Conservation (phyloP, 2,797 vertebrate genomes). For the Epinephelus awoara region DNA sequence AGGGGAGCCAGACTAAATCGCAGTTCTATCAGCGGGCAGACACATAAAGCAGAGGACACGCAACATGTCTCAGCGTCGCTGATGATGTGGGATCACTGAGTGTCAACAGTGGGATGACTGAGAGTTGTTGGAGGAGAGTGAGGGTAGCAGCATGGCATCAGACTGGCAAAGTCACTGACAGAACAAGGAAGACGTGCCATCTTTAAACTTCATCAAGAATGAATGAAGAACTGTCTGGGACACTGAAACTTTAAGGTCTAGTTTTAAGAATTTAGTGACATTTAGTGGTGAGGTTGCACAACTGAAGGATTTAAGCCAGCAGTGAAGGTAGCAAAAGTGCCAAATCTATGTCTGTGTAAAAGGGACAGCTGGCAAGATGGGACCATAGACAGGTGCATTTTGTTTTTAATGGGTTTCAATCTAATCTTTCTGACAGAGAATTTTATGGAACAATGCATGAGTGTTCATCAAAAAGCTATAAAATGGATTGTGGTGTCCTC, state of each 20-base stretch:
- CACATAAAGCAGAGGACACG: conserved; percentile 10
- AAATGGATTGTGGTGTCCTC: too few species aligned
- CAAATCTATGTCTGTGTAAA: too few species aligned
- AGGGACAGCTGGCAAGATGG: too few species aligned
- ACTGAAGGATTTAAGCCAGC: too few species aligned
- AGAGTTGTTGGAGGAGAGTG: neutral
- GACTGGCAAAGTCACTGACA: neutral
- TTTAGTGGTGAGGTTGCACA: too few species aligned
- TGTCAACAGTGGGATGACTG: conserved; percentile 3
- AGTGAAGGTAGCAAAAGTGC: too few species aligned
- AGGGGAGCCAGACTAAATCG: conserved; percentile 6
- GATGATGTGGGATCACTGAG: neutral
- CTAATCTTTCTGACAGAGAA: too few species aligned
- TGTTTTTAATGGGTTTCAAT: too few species aligned
- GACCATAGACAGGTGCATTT: too few species aligned
- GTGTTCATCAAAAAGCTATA: too few species aligned
- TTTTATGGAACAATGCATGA: too few species aligned
- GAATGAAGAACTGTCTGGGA: neutral
- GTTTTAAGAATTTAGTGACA: too few species aligned
- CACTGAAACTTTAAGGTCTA: neutral
- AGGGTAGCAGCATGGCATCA: conserved; percentile 13
- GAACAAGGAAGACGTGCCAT: conserved; percentile 1
- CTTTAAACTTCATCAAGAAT: conserved; percentile 4
- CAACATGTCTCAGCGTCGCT: neutral
- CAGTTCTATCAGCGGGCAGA: neutral